Base-by-base conservation (phyloP, 2,113 vertebrate genomes). In the Sarotherodon lohbergeri region DNA sequence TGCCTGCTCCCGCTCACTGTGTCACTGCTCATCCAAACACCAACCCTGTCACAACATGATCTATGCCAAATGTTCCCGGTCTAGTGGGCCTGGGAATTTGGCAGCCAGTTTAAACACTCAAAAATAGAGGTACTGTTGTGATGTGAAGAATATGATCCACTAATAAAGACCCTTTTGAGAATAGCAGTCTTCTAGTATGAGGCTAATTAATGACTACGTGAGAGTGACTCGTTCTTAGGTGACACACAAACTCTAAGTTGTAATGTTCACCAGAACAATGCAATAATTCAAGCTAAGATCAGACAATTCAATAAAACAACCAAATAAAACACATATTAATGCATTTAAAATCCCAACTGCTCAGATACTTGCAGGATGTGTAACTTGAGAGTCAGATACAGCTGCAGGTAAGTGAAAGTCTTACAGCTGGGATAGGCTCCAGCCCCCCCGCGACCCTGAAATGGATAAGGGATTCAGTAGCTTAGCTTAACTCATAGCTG, bases 1-100 rank as follows among this genome's bases (percentile, higher is more conserved):
- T 80, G 86, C 76, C 85, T 84, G 48, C 76, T 91, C 82, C 90
- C 27, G 27, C 86, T 87, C 82, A 89, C 81, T 86, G 86, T 86
- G 88, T 85, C 87, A 84, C 91, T 55, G 88, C 88, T 88, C 89
- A 86, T 90, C 79, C 84, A 86, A 91, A 86, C 41, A 13, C 56
- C 9, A 17, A 50, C 68, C 48, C 87, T 89, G 85, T 56, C 90
- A 90, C 89, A 87, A 89, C 81, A 85, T 85, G 24, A 34, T n/a
- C 39, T 19, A n/a, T 81, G 86, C 91, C 76, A 88, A 91, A 78
- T 80, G 55, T 73, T 91, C 63, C 89, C 81, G 80, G 22, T 90
- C 80, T 80, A 81, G 82, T 78, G 81, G 80, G 89, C 88, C 86
- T 90, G 90, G 89, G 93, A 94, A 92, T 88, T 79, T 88, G 86